phyloP scores from a whole-genome alignment of 2,113 vertebrate species.

The Neogale vison region DNA sequence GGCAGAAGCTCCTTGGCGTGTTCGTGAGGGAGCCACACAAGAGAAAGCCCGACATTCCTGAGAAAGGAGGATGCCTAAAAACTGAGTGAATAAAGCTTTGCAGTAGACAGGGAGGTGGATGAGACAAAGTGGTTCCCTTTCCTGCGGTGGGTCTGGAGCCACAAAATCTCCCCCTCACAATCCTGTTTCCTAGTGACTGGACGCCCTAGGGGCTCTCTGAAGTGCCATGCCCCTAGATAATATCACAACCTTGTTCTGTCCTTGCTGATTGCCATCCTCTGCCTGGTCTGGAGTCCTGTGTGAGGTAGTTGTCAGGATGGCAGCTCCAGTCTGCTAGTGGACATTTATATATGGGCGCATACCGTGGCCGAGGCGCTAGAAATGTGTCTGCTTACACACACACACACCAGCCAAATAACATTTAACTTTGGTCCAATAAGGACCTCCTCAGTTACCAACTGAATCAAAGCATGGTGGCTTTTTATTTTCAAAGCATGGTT shows the following conservation, averaged over 20 bases:
- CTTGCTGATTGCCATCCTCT: not conserved
- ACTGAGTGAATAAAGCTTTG: not conserved
- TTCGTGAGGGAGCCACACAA: not conserved
- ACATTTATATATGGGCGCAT: not conserved
- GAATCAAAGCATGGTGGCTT: not conserved
- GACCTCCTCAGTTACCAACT: not conserved
- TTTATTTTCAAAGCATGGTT: not conserved
- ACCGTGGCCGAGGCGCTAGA: not conserved
- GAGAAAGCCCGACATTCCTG: not conserved
- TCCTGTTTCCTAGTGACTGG: not conserved
- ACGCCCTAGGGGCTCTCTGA: not conserved
- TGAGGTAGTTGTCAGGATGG: not conserved
- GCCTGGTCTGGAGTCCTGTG: not conserved
- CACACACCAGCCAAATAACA: not conserved
- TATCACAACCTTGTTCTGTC: not conserved
- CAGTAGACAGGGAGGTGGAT: not conserved
- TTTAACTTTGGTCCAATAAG: not conserved
- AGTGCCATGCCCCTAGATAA: not conserved
- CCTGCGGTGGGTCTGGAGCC: not conserved
- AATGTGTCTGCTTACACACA: not conserved
- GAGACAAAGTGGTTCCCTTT: not conserved
- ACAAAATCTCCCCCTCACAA: accelerated
- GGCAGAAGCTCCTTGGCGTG: not conserved
- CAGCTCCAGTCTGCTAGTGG: not conserved
- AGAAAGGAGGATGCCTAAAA: not conserved